Evolutionary conservation across 2,888 invertebrate species (phyloP), one percentile per base, ranked within the genome.

Genomic region (Danaus chrysippus): DNA sequence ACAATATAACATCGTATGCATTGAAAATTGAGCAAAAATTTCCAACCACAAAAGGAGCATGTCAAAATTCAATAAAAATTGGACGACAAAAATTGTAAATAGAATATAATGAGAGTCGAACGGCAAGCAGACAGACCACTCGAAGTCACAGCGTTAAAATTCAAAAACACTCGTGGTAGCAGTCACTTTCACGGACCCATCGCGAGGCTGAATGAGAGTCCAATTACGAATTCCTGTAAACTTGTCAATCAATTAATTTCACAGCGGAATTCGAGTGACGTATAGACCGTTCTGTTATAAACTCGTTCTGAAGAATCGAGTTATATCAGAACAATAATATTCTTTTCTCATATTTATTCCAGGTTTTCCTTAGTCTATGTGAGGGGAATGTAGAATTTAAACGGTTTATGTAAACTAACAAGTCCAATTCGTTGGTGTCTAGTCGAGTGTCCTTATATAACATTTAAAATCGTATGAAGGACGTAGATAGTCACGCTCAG

Each of bases 401-500:
- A 15, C 42, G 13, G 34, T 58, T 17, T 12, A 54, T 41, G 17
- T 17, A n/a, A 49, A 49, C 49, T 49, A 49, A 49, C 46, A 11
- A 11, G 46, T 13, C 15, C 12, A 46, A 46, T 1, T 49, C 2
- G n/a, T 42, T 13, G 17, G 41, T 17, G 9, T 43, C n/a, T 13
- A 3, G 34, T 56, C 49, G 43, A 56, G 41, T 53, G 43, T 44
- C 3, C 56, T 64, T 58, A 58, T 54, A 44, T 42, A 42, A 55
- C 58, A 53, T 58, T 56, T 66, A 64, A 66, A 66, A 71, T 70
- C 70, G 62, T 71, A 62, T 73, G 54, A 61, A 62, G 64, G 58
- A 67, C 74, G 74, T 72, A 81, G 78, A 79, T 79, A 84, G 86
- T 85, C 88, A 88, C 88, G 88, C 83, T 79, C 82, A 67, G 70